Conservation (phyloP, 2,797 vertebrate genomes). For the Leucoraja ocellata region DNA sequence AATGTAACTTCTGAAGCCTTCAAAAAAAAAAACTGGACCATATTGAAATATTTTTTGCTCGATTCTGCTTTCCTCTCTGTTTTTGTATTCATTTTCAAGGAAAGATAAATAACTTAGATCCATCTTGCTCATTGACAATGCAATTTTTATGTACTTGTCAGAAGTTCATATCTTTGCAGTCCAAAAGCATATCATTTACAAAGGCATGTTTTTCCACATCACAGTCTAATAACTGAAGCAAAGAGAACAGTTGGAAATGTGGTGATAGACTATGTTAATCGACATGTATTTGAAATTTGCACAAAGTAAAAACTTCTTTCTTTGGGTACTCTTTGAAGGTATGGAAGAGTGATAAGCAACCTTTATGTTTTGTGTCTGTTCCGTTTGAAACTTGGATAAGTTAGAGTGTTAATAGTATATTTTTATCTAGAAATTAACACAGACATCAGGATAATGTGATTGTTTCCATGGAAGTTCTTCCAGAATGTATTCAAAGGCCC, state of each 20-base stretch:
- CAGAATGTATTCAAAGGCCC: conserved; percentile 17
- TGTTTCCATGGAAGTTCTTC: neutral
- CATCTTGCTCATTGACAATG: neutral
- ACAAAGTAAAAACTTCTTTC: neutral
- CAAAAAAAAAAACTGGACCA: neutral
- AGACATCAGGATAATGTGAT: neutral
- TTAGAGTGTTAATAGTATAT: neutral
- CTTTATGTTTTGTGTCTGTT: neutral
- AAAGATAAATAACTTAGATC: neutral
- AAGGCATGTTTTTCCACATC: neutral
- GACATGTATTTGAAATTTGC: neutral
- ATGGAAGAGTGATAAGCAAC: neutral
- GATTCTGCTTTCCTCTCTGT: neutral
- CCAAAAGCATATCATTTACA: neutral
- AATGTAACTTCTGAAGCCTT: neutral
- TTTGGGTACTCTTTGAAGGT: neutral
- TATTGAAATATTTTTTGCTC: neutral
- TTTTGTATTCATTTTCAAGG: neutral
- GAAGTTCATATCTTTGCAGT: neutral
- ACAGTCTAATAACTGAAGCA: neutral
- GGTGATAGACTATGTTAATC: neutral
- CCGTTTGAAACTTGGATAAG: too few species aligned
- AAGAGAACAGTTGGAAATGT: neutral
- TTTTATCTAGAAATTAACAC: conserved; percentile 25
- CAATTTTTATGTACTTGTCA: neutral